Base-by-base conservation (phyloP, 2,113 vertebrate genomes). In the Elgaria multicarinata region DNA sequence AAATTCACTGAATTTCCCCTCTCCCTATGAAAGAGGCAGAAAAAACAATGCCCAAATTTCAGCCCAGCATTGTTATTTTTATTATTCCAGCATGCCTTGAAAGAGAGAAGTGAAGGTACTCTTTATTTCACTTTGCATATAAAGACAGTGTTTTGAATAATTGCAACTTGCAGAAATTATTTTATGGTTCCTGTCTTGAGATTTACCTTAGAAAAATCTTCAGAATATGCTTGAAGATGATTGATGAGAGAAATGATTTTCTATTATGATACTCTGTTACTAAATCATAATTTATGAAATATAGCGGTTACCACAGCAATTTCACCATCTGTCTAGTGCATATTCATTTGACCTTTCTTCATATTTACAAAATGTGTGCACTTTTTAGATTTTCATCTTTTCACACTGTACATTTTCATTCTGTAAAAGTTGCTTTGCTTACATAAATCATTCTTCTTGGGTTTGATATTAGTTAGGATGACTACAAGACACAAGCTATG, bases 221-320 rank as follows among this genome's bases (percentile, higher is more conserved):
- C 2, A 50, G 93, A 91, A 89, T 90, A 50, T 66, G 90, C 12
- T 75, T 28, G 0, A 80, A 88, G 28, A 46, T 91, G 7, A 83
- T 44, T 79, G 39, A 80, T 92, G 66, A 46, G 62, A 50, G 69
- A 91, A 4, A 86, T 83, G 86, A 80, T 64, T 85, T 2, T 1
- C 28, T 42, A 85, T 78, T 42, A 66, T 58, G 10, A 2, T 42
- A 87, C n/a, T 85, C 0, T 46, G 33, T 46, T 79, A 2, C 87
- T 90, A 89, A 92, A 87, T 89, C 82, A 93, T 53, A 92, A 85
- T 89, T 91, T 93, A 78, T 89, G 71, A 1, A 50, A 80, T 53
- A 9, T 2, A 75, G 1, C 2, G 87, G 7, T 89, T 67, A 74
- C 0, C 18, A 3, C 74, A 24, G 5, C 69, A 28, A 67, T 87